phyloP scores from a whole-genome alignment of 2,888 invertebrate genomes.

The Neuroscelio doddi region DNA sequence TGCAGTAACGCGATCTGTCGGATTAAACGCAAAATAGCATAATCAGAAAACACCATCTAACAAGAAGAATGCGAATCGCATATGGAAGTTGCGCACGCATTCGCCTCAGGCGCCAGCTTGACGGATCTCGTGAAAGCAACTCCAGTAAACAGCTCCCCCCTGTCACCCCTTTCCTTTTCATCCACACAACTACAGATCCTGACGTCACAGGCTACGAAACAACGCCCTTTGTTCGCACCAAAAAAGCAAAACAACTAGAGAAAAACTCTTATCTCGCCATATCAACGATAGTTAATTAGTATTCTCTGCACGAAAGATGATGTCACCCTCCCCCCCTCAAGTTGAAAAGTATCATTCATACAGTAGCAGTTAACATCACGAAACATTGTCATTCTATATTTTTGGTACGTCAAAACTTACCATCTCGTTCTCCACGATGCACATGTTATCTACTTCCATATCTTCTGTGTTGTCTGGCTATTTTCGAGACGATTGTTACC shows the following conservation, averaged over 20 bases:
- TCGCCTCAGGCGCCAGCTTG: constrained; percentile 50
- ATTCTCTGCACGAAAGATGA: not conserved
- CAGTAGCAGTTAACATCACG: constrained; percentile 38
- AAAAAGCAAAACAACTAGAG: not conserved
- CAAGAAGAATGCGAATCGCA: not conserved
- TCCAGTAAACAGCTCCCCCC: constrained; percentile 36
- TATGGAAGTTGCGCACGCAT: constrained; percentile 20
- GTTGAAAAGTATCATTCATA: not conserved
- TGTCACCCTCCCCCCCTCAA: not conserved
- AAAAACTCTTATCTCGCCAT: not conserved
- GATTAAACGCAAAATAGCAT: too few species aligned
- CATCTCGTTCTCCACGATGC: constrained; percentile 66
- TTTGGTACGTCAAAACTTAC: constrained; percentile 52
- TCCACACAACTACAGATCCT: constrained; percentile 30
- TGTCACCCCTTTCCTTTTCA: constrained; percentile 28
- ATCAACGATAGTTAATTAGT: not conserved
- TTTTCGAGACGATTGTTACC: not conserved
- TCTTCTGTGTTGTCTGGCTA: constrained; percentile 2
- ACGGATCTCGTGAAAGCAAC: constrained; percentile 38
- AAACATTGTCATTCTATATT: constrained; percentile 45
- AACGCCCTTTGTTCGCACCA: constrained; percentile 51
- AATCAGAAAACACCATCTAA: too few species aligned
- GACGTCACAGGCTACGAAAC: constrained; percentile 54
- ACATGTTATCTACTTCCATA: constrained; percentile 65
- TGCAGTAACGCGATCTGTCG: too few species aligned